Percentiles rank a stretch among this genome's conserved stretches.
These are phyloP conservation scores for Diplolepis rosae DNA, from an alignment of 2,888 invertebrate genomes.

Conservation along the genomic window DNA sequence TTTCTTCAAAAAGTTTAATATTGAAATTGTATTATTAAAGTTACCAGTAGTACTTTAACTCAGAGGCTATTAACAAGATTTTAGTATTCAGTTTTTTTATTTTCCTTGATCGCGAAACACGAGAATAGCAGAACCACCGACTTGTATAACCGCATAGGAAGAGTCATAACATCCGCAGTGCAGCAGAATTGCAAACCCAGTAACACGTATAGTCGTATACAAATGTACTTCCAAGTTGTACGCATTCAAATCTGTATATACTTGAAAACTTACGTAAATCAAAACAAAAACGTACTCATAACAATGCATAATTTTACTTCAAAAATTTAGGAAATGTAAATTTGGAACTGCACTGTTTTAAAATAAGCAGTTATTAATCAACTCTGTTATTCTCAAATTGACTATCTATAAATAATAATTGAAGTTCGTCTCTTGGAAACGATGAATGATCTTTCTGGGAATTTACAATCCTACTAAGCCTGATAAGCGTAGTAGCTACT, in stretches of 20 bases:
- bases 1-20: too few relatives aligned
- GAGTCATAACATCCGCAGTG: constrained; percentile 62
- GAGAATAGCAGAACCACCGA: not conserved
- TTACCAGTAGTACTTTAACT: too few relatives aligned
- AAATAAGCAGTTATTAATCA: too few relatives aligned
- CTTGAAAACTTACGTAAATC: not conserved
- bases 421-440: not conserved
- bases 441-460: constrained; percentile 34
- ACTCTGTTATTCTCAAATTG: not conserved
- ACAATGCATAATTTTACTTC: too few relatives aligned
- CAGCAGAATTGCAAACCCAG: constrained; percentile 57
- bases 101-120: too few relatives aligned
- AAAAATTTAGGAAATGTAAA: not conserved
- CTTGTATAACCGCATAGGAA: constrained; percentile 53
- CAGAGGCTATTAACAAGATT: too few relatives aligned
- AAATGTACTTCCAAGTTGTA: not conserved
- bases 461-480: constrained; percentile 36
- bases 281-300: not conserved
- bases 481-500: not conserved
- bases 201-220: not conserved
- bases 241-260: not conserved
- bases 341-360: too few relatives aligned
- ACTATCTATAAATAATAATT: not conserved
- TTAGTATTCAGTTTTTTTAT: too few relatives aligned
- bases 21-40: too few relatives aligned